phyloP scores from a whole-genome alignment of 1,140 invertebrate species.

The Pseudomyrmex pallidus region DNA sequence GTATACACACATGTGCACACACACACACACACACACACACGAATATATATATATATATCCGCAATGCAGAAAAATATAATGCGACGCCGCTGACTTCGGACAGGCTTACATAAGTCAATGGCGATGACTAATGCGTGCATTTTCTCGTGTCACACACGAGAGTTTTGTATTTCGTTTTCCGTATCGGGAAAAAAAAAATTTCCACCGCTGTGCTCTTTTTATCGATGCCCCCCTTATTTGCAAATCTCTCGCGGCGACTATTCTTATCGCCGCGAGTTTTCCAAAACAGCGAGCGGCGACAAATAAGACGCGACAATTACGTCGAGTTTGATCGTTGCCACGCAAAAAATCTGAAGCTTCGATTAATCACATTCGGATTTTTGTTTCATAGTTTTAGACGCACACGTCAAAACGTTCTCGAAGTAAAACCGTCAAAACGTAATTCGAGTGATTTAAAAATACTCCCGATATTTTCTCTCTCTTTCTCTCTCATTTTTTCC shows the following conservation, averaged over 20 bases:
- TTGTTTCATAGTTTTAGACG: background rate
- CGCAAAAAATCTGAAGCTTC: no score
- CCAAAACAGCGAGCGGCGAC: no score
- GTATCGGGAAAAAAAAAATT: background rate
- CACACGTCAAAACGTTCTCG: background rate
- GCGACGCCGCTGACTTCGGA: slow-evolving; percentile 10
- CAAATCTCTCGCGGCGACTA: no score
- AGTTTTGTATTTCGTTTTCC: background rate
- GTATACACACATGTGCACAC: no score
- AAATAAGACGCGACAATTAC: no score
- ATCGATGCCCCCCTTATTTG: no score
- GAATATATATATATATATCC: slow-evolving; percentile 37
- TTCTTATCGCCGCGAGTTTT: no score
- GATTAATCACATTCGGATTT: background rate
- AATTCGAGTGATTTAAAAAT: no score
- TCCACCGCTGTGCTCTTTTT: background rate
- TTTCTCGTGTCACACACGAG: background rate
- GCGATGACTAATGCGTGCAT: slow-evolving; percentile 1
- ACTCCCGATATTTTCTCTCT: background rate
- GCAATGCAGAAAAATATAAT: slow-evolving; percentile 69
- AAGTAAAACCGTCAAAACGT: background rate
- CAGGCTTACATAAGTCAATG: slow-evolving; percentile 30
- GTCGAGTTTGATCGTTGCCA: no score
- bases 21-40: slow-evolving; percentile 19
- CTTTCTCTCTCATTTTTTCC: background rate